Evolutionary conservation across 2,113 vertebrate genomes (phyloP), one percentile per base, ranked within the genome.

Genomic region (Osmerus mordax): DNA sequence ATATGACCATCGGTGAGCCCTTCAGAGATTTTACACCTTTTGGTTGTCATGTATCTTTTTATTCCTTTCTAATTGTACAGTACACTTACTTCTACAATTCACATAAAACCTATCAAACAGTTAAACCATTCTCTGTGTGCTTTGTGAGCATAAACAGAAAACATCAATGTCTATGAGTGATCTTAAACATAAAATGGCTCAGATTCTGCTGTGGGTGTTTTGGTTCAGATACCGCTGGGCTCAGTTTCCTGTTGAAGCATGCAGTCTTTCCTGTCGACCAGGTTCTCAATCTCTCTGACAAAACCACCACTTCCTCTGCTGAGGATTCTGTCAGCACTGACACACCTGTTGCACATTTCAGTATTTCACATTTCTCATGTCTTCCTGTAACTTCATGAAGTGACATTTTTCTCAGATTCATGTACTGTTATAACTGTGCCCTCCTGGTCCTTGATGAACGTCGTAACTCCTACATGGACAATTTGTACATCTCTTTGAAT

Each of bases 301-400:
- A 11, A 15, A 75, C 75, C 88, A 85, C 89, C 89, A 87, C 89
- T 86, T 90, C 89, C 88, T 87, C 86, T 16, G 0, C 62, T 79
- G 73, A 55, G 59, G 56, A n/a, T 59, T 54, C 75, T 81, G 25
- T 83, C 36, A 69, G 66, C 41, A 73, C 2, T 0, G 11, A 67
- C 78, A 74, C 84, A 89, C 85, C 87, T 87, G 81, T 81, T 83
- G 47, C 41, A 67, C 63, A 62, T n/a, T 69, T 71, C 70, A 19
- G 8, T 65, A 11, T 51, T 3, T 28, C 25, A 28, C 25, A 28
- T 28, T 28, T 2, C 25, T 28, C 25, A 65, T 36, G 4, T 16
- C n/a, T 56, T 56, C n/a, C 55, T 15, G 54, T 18, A 55, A 11
- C 13, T 56, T 56, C 55, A 18, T 56, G 55, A 18, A 56, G 16